Conservation (phyloP, 2,888 invertebrate species). For the Heterodera filipjevi region DNA sequence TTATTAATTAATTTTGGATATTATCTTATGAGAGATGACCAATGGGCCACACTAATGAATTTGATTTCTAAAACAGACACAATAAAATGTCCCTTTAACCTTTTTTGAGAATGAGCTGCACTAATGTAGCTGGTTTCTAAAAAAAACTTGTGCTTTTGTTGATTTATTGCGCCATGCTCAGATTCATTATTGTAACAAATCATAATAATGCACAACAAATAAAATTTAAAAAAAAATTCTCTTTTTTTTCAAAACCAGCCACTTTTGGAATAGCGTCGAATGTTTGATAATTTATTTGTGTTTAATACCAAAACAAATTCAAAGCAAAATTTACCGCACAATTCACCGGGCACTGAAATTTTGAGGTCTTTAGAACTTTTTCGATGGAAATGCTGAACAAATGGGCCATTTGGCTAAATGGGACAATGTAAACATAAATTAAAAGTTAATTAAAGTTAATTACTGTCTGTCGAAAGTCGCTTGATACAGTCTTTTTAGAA, state of each 20-base stretch:
- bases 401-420: not conserved
- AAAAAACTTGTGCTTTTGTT: too few relatives aligned
- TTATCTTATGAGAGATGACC: not conserved
- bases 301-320: not conserved
- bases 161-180: too few relatives aligned
- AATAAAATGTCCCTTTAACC: too few relatives aligned
- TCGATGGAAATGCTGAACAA: not conserved
- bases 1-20: too few relatives aligned
- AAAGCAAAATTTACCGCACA: conserved; percentile 24
- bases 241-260: too few relatives aligned
- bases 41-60: not conserved
- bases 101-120: too few relatives aligned
- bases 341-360: conserved; percentile 28
- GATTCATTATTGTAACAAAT: too few relatives aligned
- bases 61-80: too few relatives aligned
- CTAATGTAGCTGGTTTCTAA: too few relatives aligned
- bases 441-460: not conserved
- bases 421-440: not conserved
- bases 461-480: not conserved
- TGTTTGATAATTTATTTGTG: not conserved
- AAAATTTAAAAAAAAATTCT: too few relatives aligned
- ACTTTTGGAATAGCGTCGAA: too few relatives aligned
- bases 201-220: too few relatives aligned
- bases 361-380: not conserved
- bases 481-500: not conserved